phyloP scores from a whole-genome alignment of 2,113 vertebrate genomes.

The Phyllostomus discolor region DNA sequence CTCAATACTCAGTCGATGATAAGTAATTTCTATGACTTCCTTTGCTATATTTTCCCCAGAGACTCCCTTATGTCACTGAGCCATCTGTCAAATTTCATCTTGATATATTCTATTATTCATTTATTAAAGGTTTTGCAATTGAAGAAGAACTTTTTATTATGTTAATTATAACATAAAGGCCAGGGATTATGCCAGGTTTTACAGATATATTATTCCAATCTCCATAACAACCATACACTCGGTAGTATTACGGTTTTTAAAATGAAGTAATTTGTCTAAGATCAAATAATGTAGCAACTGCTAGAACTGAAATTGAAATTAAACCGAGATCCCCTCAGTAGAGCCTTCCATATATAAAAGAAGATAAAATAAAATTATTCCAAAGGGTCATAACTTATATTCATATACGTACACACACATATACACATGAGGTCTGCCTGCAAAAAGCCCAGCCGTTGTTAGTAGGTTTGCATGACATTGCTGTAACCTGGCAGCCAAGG shows the following conservation, averaged over 20 bases:
- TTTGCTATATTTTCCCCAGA: neutral
- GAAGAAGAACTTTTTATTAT: neutral
- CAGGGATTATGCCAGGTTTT: neutral
- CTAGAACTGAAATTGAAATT: neutral
- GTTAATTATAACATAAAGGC: neutral
- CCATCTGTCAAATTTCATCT: neutral
- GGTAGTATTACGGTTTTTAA: neutral
- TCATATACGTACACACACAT: too few species aligned
- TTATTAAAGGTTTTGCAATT: neutral
- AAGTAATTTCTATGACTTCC: neutral
- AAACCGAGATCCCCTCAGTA: neutral
- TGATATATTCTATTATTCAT: neutral
- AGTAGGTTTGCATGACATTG: too few species aligned
- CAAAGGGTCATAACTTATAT: neutral
- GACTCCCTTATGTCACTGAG: neutral
- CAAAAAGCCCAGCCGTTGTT: too few species aligned
- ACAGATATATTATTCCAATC: neutral
- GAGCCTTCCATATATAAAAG: neutral
- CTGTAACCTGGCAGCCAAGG: too few species aligned
- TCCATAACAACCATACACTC: neutral
- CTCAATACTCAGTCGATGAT: neutral
- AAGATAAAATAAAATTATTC: neutral
- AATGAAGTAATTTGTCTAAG: neutral
- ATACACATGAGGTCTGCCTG: too few species aligned
- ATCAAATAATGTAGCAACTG: neutral